phyloP scores from a whole-genome alignment of 1,140 invertebrate species.

The Lucilia sericata region DNA sequence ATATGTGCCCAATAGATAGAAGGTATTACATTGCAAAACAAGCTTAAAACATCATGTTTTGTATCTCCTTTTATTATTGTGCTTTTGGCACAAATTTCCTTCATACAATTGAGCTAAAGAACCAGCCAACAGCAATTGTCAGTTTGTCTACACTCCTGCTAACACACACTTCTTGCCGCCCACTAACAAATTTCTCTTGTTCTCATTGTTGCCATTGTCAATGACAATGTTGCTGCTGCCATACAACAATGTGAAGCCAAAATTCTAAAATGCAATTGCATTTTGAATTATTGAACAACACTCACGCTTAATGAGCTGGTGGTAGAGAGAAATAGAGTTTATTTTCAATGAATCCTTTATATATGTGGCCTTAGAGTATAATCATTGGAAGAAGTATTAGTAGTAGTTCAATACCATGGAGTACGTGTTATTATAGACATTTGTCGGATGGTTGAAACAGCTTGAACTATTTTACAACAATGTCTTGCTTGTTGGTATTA shows the following conservation, averaged over 20 bases:
- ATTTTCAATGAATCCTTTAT: background rate
- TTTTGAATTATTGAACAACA: conserved; percentile 29
- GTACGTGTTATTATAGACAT: conserved; percentile 3
- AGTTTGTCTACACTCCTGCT: background rate
- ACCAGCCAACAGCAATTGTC: background rate
- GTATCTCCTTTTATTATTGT: too few species aligned
- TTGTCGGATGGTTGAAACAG: background rate
- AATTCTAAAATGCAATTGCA: background rate
- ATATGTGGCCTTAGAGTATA: background rate
- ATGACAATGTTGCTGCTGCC: background rate
- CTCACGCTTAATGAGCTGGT: background rate
- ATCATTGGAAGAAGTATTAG: background rate
- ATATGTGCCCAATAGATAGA: too few species aligned
- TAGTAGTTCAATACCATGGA: background rate
- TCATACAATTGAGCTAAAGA: background rate
- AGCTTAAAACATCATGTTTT: too few species aligned
- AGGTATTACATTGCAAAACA: too few species aligned
- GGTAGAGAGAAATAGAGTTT: background rate
- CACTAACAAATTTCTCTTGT: background rate
- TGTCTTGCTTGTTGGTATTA: background rate
- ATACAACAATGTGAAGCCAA: background rate
- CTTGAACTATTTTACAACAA: background rate
- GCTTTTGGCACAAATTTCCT: too few species aligned
- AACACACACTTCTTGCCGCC: too few species aligned
- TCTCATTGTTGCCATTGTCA: background rate